Evolutionary conservation across 2,113 vertebrate genomes (phyloP), one percentile per base, ranked within the genome.

Genomic region (Pithys albifrons): DNA sequence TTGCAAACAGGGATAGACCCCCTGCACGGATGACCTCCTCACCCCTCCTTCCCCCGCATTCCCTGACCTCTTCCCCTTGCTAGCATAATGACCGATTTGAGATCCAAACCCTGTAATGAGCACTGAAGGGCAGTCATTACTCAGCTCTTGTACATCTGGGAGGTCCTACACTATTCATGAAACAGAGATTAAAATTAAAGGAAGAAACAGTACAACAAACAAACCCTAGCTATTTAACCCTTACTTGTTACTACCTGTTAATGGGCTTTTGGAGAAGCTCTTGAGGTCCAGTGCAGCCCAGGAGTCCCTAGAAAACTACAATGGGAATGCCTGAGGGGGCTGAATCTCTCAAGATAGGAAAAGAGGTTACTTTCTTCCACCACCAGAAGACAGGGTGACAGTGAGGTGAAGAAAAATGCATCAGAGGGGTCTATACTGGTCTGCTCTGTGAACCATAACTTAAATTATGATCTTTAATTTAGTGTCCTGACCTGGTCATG

Each of bases 21-120:
- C 74, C 81, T 95, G 85, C 24, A 33, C 0, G 10, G 39, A 64
- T 95, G 95, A 95, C 96, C 96, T 96, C 33, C 62, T 96, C 89
- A 95, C 95, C 89, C 24, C 43, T 88, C 25, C 85, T 94, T 94
- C 87, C 74, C 41, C 58, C 0, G 0, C 71, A 43, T 72, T 93
- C 81, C 23, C 87, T 95, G 91, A 96, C 94, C 94, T 96, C 87
- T 96, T 94, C 89, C 74, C 87, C 91, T 89, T 82, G 37, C 74
- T 70, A 31, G 37, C 45, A 85, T 94, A 96, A 91, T 97, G 95
- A 93, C 85, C 80, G 74, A 88, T 93, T 94, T 94, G 81, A 88
- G 88, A 91, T 91, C 89, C 89, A 93, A 62, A 95, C 54, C 93
- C 1, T 0, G 58, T 89, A 94, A 95, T 96, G 91, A 96, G 70